Percentiles rank a stretch among this genome's conserved stretches.
These are phyloP conservation scores for Centruroides vittatus DNA, from an alignment of 1,140 invertebrate genomes.

Conservation along the genomic window DNA sequence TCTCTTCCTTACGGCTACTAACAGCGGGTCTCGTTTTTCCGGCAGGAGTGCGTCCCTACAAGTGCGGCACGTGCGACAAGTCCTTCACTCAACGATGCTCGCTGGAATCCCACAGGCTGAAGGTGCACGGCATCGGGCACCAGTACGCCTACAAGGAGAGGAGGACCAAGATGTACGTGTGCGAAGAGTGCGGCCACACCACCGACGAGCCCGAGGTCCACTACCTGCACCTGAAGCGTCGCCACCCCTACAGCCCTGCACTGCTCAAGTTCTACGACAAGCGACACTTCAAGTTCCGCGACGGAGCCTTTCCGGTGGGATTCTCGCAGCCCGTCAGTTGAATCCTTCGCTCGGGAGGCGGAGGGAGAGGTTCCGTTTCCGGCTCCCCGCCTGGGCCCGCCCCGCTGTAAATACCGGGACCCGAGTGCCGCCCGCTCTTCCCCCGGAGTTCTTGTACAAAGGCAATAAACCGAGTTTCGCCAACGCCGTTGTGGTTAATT, in stretches of 20 bases:
- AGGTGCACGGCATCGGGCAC: slow-evolving; percentile 94
- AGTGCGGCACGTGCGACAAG: slow-evolving; percentile 96
- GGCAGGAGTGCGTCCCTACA: slow-evolving; percentile 90
- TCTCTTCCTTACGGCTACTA: neutral
- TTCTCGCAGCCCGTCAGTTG: too few species aligned
- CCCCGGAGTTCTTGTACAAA: too few species aligned
- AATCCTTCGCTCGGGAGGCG: too few species aligned
- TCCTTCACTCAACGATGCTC: slow-evolving; percentile 99
- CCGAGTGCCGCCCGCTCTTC: too few species aligned
- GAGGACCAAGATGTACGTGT: slow-evolving; percentile 86
- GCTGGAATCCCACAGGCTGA: slow-evolving; percentile 92
- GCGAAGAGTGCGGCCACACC: slow-evolving; percentile 98
- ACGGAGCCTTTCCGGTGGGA: neutral
- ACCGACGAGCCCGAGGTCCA: slow-evolving; percentile 87
- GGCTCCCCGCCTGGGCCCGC: too few species aligned
- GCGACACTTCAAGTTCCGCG: slow-evolving; percentile 87
- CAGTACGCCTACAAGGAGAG: slow-evolving; percentile 96
- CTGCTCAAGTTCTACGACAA: slow-evolving; percentile 95
- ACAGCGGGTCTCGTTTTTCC: too few species aligned
- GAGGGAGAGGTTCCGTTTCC: too few species aligned
- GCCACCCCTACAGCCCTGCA: slow-evolving; percentile 90
- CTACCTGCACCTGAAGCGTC: slow-evolving; percentile 87
- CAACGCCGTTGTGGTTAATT: too few species aligned
- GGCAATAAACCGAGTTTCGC: too few species aligned
- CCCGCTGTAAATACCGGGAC: too few species aligned